Evolutionary conservation across 2,797 vertebrate genomes (phyloP).

Genomic region (Halcyon badia): DNA sequence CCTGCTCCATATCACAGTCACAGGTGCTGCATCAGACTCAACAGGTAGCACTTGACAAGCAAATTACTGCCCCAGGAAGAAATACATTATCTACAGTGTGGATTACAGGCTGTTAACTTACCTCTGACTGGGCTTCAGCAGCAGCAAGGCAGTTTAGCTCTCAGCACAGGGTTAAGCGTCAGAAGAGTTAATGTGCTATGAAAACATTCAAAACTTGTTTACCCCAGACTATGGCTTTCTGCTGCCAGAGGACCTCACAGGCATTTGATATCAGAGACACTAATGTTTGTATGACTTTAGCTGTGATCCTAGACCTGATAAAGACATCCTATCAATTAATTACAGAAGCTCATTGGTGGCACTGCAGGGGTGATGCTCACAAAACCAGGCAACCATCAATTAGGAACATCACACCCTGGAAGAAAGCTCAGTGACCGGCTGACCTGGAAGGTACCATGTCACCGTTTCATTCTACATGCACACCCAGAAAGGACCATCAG

Average conservation of each 20-base stretch:
- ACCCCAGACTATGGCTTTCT: neutral
- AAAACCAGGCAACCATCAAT: neutral
- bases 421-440: neutral
- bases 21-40: neutral
- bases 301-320: neutral
- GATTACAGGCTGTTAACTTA: neutral
- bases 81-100: neutral
- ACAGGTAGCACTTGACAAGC: neutral
- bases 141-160: neutral
- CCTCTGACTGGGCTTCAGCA: neutral
- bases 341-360: neutral
- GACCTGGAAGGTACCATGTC: no score
- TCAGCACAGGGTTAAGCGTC: neutral
- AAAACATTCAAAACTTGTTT: neutral
- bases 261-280: neutral
- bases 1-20: neutral
- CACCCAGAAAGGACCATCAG: neutral
- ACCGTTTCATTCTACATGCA: neutral
- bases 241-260: neutral
- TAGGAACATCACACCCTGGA: rapidly evolving
- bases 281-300: neutral
- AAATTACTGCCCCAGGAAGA: neutral
- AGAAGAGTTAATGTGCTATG: neutral
- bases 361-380: neutral
- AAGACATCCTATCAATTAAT: neutral